Percentiles rank a stretch among this genome's conserved stretches.
Conservation (phyloP, 2,113 vertebrate genomes). For the Callipepla squamata region DNA sequence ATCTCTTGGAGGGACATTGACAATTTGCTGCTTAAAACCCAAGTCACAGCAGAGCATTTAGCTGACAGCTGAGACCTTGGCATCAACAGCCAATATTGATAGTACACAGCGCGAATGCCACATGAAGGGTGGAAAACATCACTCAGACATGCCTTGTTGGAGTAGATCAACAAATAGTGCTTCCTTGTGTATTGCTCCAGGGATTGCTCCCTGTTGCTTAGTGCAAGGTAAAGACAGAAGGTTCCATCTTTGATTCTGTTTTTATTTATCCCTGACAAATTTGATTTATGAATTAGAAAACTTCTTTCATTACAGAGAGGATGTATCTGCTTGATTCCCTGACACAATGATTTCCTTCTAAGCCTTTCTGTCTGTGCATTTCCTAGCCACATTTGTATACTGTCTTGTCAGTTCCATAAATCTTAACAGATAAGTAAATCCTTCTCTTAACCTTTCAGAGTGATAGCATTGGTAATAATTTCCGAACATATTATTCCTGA, state of each 20-base stretch:
- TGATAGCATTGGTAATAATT: slow-evolving; percentile 60
- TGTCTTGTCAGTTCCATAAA: slow-evolving; percentile 72
- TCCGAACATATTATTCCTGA: slow-evolving; percentile 27
- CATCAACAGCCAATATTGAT: neutral
- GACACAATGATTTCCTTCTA: slow-evolving; percentile 67
- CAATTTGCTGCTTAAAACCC: slow-evolving; percentile 43
- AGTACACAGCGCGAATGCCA: slow-evolving; percentile 40
- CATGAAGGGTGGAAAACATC: neutral
- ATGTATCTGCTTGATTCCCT: slow-evolving; percentile 38
- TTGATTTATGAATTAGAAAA: slow-evolving; percentile 67
- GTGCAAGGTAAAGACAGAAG: neutral
- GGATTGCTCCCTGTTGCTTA: neutral
- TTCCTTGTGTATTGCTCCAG: neutral
- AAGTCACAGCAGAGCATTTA: slow-evolving; percentile 15
- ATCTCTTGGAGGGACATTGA: neutral
- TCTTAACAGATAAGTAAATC: slow-evolving; percentile 76
- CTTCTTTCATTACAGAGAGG: slow-evolving; percentile 66
- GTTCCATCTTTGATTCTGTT: neutral
- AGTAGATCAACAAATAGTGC: slow-evolving; percentile 22
- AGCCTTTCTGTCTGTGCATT: slow-evolving; percentile 54
- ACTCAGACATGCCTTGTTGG: slow-evolving; percentile 7
- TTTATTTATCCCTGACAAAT: slow-evolving; percentile 63
- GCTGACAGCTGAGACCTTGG: slow-evolving; percentile 26
- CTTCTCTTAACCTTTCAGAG: slow-evolving; percentile 71
- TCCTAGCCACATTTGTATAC: slow-evolving; percentile 46